These are phyloP conservation scores for Odontothrips loti DNA, from an alignment of 2,888 invertebrate species.

Conservation along the genomic window DNA sequence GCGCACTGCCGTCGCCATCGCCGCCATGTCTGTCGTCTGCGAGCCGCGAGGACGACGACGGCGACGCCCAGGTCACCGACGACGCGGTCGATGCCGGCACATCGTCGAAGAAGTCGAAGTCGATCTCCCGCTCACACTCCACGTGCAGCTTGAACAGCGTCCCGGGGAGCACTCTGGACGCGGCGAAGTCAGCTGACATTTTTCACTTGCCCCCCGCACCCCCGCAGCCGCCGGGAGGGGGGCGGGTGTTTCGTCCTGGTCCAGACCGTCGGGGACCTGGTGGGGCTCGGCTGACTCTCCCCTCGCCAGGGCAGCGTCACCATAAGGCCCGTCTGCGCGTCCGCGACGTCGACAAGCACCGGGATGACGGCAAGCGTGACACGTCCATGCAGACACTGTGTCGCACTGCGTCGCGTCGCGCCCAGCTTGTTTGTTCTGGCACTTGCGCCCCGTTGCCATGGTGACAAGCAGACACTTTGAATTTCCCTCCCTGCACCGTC, in stretches of 20 bases:
- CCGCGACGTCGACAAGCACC: not conserved
- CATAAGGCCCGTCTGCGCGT: not conserved
- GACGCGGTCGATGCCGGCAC: not conserved
- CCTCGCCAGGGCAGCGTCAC: not conserved
- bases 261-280: not conserved
- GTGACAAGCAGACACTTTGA: not conserved
- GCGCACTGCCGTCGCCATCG: not conserved
- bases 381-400: no score
- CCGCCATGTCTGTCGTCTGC: not conserved
- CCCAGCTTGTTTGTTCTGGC: not conserved
- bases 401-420: not conserved
- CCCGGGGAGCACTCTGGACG: not conserved
- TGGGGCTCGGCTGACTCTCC: not conserved
- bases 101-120: constrained; percentile 20
- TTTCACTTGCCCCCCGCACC: not conserved
- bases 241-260: no score
- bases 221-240: no score
- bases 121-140: not conserved
- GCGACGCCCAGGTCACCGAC: not conserved
- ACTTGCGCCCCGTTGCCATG: not conserved
- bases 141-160: not conserved
- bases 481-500: not conserved
- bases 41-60: not conserved
- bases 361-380: not conserved
- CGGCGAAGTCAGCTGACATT: not conserved